Evolutionary conservation across 2,113 vertebrate genomes (phyloP).

Genomic region (Promerops cafer): DNA sequence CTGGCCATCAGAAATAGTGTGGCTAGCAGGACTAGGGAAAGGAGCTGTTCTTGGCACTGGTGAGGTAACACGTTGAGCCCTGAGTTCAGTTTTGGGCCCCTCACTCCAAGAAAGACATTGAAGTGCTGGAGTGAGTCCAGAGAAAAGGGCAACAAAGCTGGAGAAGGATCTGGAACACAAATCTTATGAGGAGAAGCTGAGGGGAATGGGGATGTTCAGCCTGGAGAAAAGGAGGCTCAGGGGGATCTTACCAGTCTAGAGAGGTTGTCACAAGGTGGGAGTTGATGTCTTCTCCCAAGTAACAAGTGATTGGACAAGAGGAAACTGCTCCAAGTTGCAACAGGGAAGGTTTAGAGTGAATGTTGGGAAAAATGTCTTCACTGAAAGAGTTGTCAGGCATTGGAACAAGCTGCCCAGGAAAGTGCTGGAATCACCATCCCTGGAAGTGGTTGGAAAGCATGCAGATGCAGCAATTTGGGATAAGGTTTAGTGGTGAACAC

Average conservation of each 20-base stretch:
- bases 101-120: background rate
- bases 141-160: background rate
- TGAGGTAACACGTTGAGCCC: background rate
- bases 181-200: background rate
- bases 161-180: background rate
- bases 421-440: background rate
- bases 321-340: background rate
- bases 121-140: no score
- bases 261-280: background rate
- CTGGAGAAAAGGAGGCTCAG: background rate
- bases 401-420: background rate
- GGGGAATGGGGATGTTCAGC: background rate
- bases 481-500: background rate
- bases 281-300: background rate
- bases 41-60: rapidly evolving
- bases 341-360: background rate
- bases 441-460: background rate
- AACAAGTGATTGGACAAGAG: background rate
- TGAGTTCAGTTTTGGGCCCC: background rate
- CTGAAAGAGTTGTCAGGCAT: background rate
- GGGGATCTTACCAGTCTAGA: background rate
- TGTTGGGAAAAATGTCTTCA: background rate
- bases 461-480: background rate
- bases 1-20: background rate
- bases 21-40: background rate